These are phyloP conservation scores for Actinemys pallida DNA, from an alignment of 2,113 vertebrate species.

Conservation along the genomic window DNA sequence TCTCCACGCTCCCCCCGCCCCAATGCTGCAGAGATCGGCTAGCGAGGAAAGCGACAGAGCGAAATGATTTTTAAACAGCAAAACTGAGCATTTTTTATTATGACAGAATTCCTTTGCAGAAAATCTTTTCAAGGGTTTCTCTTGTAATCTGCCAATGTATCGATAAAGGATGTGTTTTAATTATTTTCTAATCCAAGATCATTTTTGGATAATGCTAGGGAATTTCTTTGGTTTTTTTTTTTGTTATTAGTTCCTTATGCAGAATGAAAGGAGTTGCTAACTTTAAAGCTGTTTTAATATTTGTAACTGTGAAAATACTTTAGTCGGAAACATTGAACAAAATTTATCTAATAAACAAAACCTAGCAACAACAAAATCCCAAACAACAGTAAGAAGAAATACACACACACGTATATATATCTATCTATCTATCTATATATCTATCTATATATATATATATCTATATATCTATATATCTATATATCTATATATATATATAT, in stretches of 20 bases:
- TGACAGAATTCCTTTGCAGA: conserved; percentile 56
- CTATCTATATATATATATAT: too few relatives aligned
- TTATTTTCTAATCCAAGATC: neutral
- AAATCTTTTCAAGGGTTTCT: conserved; percentile 47
- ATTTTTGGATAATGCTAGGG: neutral
- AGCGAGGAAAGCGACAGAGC: conserved; percentile 30
- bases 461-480: too few relatives aligned
- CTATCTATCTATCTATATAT: too few relatives aligned
- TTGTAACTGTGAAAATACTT: neutral
- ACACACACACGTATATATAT: neutral
- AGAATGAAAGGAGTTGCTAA: neutral
- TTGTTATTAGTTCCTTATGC: neutral
- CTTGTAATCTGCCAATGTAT: conserved; percentile 28
- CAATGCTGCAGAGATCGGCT: conserved; percentile 64
- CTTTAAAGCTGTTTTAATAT: neutral
- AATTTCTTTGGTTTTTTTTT: neutral
- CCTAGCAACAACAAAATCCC: neutral
- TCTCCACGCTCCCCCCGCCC: neutral
- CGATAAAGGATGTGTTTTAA: neutral
- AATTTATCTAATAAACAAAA: neutral
- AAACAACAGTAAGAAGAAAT: neutral
- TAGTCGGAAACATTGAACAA: neutral
- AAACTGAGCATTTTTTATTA: neutral
- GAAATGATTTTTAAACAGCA: conserved; percentile 42
- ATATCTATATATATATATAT: too few relatives aligned